Evolutionary conservation across 2,888 invertebrate genomes (phyloP), one percentile per base, ranked within the genome.

Genomic region (Blera fallax): DNA sequence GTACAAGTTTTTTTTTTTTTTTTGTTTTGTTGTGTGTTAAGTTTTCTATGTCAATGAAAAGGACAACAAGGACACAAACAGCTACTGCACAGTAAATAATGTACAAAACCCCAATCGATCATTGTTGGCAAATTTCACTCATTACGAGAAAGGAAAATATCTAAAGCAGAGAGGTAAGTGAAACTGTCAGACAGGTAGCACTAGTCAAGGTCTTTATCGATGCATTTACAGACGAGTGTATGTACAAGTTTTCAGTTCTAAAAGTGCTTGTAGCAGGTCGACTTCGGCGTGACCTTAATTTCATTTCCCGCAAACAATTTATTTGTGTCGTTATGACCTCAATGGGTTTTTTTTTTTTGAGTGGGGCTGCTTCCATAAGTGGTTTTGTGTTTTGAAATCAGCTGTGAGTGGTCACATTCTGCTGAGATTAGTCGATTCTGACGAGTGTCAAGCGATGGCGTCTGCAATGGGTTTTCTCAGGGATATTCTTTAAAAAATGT

Each of bases 151-250:
- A 27, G 70, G 16, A 69, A 34, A 45, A 37, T 65, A 76, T 76
- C 56, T 56, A 69, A 62, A 50, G 74, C 52, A 80, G 76, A 80
- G 76, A 74, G 80, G 84, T 85, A 65, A 80, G 84, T 52, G 27
- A 11, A 43, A n/a, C 34, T 3, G n/a, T 6, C 40, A 40, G 40
- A 14, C 4, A 24, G 24, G 4, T 24, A 24, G 24, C 4, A 34
- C 2, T 34, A 10, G n/a, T 27, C 27, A 7, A n/a, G 29, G n/a
- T n/a, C 56, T 34, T n/a, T 18, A 10, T 8, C 6, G 8, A 34
- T 18, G 5, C 56, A 18, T 7, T 18, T 21, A 14, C 24, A 24
- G n/a, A n/a, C n/a, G n/a, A n/a, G n/a, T n/a, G n/a, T 24, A 24
- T 7, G 14, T 24, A 40, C 18, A 21, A 5, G n/a, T 2, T 5